Percentiles rank a stretch among this genome's conserved stretches.
Conservation (phyloP, 2,797 vertebrate species). For the Catamblyrhynchus diadema region DNA sequence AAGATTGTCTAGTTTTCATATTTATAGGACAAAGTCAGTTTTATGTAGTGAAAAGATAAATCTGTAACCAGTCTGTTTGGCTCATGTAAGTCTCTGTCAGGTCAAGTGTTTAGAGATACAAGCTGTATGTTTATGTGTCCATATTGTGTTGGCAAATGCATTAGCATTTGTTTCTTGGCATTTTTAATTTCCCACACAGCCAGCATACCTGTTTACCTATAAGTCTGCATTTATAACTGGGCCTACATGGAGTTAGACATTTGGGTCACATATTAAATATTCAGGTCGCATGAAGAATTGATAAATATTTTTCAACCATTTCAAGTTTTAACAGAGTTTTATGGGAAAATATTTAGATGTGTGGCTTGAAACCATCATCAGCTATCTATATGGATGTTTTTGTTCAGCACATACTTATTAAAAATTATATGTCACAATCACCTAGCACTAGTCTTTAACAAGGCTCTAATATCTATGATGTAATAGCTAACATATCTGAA, state of each 20-base stretch:
- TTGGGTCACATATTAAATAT: neutral
- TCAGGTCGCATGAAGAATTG: neutral
- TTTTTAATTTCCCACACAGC: neutral
- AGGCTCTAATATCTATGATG: neutral
- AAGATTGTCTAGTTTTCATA: neutral
- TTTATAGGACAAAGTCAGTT: neutral
- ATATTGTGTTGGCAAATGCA: neutral
- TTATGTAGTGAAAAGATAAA: neutral
- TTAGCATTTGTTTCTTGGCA: neutral
- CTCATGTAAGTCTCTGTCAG: neutral
- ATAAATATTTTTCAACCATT: conserved; percentile 13
- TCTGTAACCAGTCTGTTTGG: neutral
- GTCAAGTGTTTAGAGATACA: neutral
- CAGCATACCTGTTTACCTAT: neutral
- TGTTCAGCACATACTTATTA: neutral
- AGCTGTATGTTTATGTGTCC: neutral
- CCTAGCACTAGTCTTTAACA: neutral
- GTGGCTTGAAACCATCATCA: neutral
- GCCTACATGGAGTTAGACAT: neutral
- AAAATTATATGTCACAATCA: neutral
- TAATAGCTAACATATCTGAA: neutral
- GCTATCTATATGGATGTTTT: neutral
- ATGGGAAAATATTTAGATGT: neutral
- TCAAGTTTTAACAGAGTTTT: conserved; percentile 12
- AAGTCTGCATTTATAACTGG: neutral